phyloP scores from a whole-genome alignment of 2,888 invertebrate genomes.

The Dascillus cervinus region DNA sequence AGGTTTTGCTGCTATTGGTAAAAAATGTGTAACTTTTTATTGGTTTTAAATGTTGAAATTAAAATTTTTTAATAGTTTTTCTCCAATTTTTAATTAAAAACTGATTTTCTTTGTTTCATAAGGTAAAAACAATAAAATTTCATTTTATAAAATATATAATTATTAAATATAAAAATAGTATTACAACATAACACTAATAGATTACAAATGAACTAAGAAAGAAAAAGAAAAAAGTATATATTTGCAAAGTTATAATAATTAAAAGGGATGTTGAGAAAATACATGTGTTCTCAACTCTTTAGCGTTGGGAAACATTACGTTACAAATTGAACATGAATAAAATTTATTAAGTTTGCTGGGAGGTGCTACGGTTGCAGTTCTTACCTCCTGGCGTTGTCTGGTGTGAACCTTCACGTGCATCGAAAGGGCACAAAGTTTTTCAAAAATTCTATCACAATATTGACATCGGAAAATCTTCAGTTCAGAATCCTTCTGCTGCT shows the following conservation, averaged over 20 bases:
- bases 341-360: slow-evolving; percentile 15
- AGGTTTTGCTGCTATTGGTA: too few species aligned
- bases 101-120: too few species aligned
- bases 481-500: slow-evolving; percentile 20
- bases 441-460: slow-evolving; percentile 56
- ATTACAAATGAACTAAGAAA: slow-evolving; percentile 1
- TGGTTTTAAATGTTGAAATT: too few species aligned
- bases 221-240: slow-evolving; percentile 1
- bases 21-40: too few species aligned
- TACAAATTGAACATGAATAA: slow-evolving; percentile 53
- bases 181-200: background rate
- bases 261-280: slow-evolving; percentile 38
- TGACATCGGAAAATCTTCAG: slow-evolving; percentile 49
- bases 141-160: too few species aligned
- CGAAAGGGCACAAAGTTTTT: slow-evolving; percentile 54
- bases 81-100: too few species aligned
- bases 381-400: slow-evolving; percentile 38
- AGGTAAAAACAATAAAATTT: too few species aligned
- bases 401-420: slow-evolving; percentile 55
- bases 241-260: slow-evolving; percentile 13
- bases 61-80: too few species aligned
- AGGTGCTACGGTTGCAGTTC: slow-evolving; percentile 30
- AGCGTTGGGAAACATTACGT: slow-evolving; percentile 36
- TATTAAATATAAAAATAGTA: too few species aligned
- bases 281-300: slow-evolving; percentile 39